Base-by-base conservation (phyloP, 2,113 vertebrate species). In the Catharus fuscescens region DNA sequence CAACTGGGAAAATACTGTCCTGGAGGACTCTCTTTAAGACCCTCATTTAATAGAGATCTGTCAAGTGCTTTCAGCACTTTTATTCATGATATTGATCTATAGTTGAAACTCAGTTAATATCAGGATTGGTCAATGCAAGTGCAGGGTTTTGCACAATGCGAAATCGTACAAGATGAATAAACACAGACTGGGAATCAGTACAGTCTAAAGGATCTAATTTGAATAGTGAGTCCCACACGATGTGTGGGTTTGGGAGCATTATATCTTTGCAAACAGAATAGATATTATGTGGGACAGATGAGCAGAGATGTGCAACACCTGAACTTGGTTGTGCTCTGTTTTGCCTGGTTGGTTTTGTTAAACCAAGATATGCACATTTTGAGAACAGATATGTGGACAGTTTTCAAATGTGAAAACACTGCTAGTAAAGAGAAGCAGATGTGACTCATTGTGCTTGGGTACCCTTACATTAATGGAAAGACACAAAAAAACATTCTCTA, bases 211-310 rank as follows among this genome's bases (percentile, higher is more conserved):
- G 21, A 50, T 64, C 5, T 59, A 20, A 24, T 87, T 72, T 64
- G 28, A 45, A n/a, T 23, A 59, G 48, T 8, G 18, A 64, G 17
- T 69, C 38, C n/a, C 34, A 29, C 50, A 23, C 3, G 28, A 2
- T 19, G 8, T 25, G 8, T 48, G 29, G 7, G 29, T 59, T 80
- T 72, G 21, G n/a, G 54, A 80, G 38, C 44, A 77, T 0, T 0
- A n/a, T 14, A 18, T 7, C 6, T 87, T 60, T 67, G 34, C 44
- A 72, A 87, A 72, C 8, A 87, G 53, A 40, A 20, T 29, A 61
- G 52, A 17, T 66, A 56, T 52, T 66, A 13, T 8, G 21, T 54
- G 53, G 64, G 18, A 45, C 12, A 65, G 78, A 16, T 59, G 16
- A 53, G 52, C 26, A 71, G 57, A 90, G 28, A 32, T 9, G 18